Base-by-base conservation (phyloP, 2,888 invertebrate species). In the Corythucha ciliata region DNA sequence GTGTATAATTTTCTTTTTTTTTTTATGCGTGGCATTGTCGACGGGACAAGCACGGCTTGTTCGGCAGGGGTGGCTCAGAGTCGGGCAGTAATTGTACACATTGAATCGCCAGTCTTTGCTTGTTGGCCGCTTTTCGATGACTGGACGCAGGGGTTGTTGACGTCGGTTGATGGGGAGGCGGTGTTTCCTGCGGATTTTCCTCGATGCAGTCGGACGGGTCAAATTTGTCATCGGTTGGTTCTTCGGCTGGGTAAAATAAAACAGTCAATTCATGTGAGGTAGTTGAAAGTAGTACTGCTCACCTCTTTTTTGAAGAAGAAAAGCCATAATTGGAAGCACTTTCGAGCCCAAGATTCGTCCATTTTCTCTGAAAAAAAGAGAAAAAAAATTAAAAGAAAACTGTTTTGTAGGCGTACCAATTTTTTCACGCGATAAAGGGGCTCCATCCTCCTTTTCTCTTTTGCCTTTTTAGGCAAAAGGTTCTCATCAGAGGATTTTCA, bases 1-100 rank as follows among this genome's bases (percentile, higher is more conserved):
- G 29, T 29, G n/a, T n/a, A 29, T 29, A 8, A 29, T 10, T n/a
- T 10, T 10, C n/a, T 29, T 29, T 29, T n/a, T 7, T 14, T n/a
- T n/a, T 39, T 39, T 24, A 39, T 39, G 16, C n/a, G 8, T 39
- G 40, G 22, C 40, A 39, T 4, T 6, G n/a, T n/a, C 18, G 40
- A 6, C 40, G 40, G 5, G 42, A 42, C 7, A 20, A 8, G n/a
- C 25, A 21, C 6, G 27, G 39, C 18, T 26, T 51, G 6, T 37
- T 37, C 4, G 47, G 37, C 45, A 32, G 20, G 6, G 49, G 42
- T n/a, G n/a, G n/a, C 26, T 55, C 55, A 16, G 55, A 48, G n/a
- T 50, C 50, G 10, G 55, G 55, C 8, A 55, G 52, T 3, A 55
- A 46, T 34, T 55, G 55, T 29, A 55, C 52, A 36, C 55, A 55